These are phyloP conservation scores for Drosophila formosana DNA, from an alignment of 2,888 invertebrate genomes.

Conservation along the genomic window DNA sequence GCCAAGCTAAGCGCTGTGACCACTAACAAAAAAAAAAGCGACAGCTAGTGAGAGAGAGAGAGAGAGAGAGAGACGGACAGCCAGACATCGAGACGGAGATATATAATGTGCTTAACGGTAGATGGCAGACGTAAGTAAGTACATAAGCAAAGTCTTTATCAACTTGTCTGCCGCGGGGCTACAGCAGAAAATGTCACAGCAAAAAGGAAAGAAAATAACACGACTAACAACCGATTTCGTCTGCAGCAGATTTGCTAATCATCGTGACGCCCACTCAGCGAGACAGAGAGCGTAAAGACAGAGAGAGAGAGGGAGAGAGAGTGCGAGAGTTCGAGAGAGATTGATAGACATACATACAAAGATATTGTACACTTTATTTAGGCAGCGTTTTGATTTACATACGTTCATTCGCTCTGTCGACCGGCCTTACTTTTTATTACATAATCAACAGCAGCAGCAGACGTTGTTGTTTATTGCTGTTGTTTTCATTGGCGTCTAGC, in stretches of 20 bases:
- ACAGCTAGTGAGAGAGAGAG: background rate
- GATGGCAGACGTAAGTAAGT: slow-evolving; percentile 5
- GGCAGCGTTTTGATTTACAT: slow-evolving; percentile 58
- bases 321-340: background rate
- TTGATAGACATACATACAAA: slow-evolving; percentile 7
- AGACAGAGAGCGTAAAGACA: background rate
- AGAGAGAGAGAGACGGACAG: background rate
- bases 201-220: background rate
- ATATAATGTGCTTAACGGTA: slow-evolving; percentile 36
- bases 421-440: slow-evolving; percentile 59
- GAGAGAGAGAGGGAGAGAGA: background rate
- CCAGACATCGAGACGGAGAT: background rate
- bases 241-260: slow-evolving; percentile 56
- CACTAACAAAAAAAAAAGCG: background rate
- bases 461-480: slow-evolving; percentile 26
- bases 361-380: slow-evolving; percentile 7
- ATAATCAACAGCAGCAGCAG: slow-evolving; percentile 47
- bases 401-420: slow-evolving; percentile 11
- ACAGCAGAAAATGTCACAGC: slow-evolving; percentile 17
- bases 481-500: slow-evolving; percentile 59
- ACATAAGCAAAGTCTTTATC: slow-evolving; percentile 34
- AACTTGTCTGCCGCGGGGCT: slow-evolving; percentile 24
- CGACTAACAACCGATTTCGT: slow-evolving; percentile 22
- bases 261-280: slow-evolving; percentile 55
- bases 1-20: slow-evolving; percentile 7